A percentile compares a stretch with the other conserved stretches of the same genome.
Conservation (phyloP, 2,113 vertebrate species). For the Lutjanus erythropterus region DNA sequence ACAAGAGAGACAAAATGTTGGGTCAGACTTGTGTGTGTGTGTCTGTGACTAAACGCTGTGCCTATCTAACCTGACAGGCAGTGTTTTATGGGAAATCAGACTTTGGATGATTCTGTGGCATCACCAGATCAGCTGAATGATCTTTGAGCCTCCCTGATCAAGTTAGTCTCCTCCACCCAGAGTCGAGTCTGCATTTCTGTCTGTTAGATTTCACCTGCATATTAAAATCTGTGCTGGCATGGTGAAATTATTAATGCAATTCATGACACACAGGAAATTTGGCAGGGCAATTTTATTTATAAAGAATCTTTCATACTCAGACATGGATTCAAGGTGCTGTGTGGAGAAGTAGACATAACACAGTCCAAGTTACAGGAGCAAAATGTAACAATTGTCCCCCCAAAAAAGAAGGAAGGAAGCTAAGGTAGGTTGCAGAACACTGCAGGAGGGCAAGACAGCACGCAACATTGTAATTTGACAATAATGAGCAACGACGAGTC, state of each 20-base stretch:
- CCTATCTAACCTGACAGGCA: constrained; percentile 80
- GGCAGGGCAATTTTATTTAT: too few species aligned
- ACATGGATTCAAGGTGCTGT: too few species aligned
- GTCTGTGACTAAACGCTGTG: constrained; percentile 80
- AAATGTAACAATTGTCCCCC: too few species aligned
- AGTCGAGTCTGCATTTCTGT: constrained; percentile 38
- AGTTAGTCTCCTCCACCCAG: constrained; percentile 70
- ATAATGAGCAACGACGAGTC: too few species aligned
- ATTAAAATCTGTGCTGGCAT: constrained; percentile 39
- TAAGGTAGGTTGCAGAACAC: too few species aligned
- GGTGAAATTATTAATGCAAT: constrained; percentile 39
- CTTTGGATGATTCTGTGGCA: constrained; percentile 71
- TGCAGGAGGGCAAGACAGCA: too few species aligned
- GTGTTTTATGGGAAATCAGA: constrained; percentile 66
- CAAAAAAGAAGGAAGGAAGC: too few species aligned
- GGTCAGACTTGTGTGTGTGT: constrained; percentile 62
- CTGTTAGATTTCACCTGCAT: constrained; percentile 30
- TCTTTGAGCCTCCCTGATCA: constrained; percentile 71
- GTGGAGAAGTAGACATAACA: too few species aligned
- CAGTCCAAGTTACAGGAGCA: too few species aligned
- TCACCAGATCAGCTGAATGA: constrained; percentile 71
- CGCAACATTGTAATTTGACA: too few species aligned
- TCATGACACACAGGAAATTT: too few species aligned
- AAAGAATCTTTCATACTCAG: too few species aligned
- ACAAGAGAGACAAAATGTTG: constrained; percentile 9